Evolutionary conservation across 2,113 vertebrate species (phyloP), one percentile per base, ranked within the genome.

Genomic region (Lepisosteus oculatus): DNA sequence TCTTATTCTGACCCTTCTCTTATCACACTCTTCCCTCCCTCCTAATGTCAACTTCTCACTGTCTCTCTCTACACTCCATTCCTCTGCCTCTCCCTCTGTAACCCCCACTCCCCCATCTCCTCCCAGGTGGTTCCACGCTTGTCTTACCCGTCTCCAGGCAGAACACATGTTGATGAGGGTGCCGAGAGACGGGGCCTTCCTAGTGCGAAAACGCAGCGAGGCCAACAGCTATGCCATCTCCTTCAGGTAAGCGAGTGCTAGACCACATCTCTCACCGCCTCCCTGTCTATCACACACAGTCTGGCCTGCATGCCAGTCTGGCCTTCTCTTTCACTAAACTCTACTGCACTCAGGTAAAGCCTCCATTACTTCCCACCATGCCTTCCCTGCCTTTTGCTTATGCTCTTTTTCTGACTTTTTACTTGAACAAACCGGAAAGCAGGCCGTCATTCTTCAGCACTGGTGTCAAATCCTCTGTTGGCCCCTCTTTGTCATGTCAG

Each of bases 121-220:
- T 65, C 41, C 14, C 77, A 95, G 94, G 88, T 95, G 94, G 94
- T 95, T 87, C 76, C 94, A 95, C 0, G 91, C 93, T 83, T 93
- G 78, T 67, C 78, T 95, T 81, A 90, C 92, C 0, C 92, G 94
- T 0, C 88, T 94, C 12, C 92, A 95, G 83, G 94, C 94, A 0
- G 93, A 95, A 77, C 93, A 95, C 86, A 94, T 95, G 93, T 76
- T 95, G 80, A 95, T 95, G 94, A 65, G 93, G 0, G 94, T 95
- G 0, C 93, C 93, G 0, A 81, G 93, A 61, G 94, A 95, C 0
- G 94, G 94, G 54, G 94, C 94, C 0, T 95, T 94, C 84, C 75
- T 95, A 67, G 91, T 95, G 80, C 89, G 94, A 13, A 94, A 94
- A 68, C 82, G 93, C 45, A 92, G 89, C 0, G 93, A 95, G 0